Percentiles rank a stretch among this genome's conserved stretches.
phyloP scores from a whole-genome alignment of 2,113 vertebrate genomes.

The Rhynchopsitta pachyrhyncha region DNA sequence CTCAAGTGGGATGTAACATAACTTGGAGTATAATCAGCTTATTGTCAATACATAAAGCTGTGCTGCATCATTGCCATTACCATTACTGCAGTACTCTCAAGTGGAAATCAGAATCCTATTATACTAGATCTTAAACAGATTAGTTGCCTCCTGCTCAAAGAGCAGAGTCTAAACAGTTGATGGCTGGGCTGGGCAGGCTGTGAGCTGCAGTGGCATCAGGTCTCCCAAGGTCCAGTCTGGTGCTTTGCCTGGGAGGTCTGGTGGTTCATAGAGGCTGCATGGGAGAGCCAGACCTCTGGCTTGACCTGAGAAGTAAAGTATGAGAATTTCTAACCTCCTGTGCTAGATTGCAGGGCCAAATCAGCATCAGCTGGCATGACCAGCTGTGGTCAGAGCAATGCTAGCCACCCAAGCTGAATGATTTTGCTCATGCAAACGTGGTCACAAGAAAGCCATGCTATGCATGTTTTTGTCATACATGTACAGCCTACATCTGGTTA shows the following conservation, averaged over 20 bases:
- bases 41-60: background rate
- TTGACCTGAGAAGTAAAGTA: background rate
- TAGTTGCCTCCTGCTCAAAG: background rate
- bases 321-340: background rate
- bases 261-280: background rate
- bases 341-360: background rate
- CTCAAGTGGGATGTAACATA: background rate
- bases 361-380: background rate
- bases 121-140: background rate
- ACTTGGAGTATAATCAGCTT: background rate
- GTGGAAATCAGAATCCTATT: background rate
- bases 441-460: background rate
- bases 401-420: background rate
- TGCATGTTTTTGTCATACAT: background rate
- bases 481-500: background rate
- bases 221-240: background rate
- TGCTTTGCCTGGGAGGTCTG: background rate
- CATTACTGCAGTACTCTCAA: background rate
- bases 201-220: background rate
- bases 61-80: background rate
- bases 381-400: background rate
- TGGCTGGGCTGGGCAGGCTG: background rate
- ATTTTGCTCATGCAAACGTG: background rate
- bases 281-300: background rate
- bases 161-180: background rate